A percentile compares a stretch with the other conserved stretches of the same genome.
Conservation (phyloP, 2,113 vertebrate species). For the Chelonoidis abingdonii region DNA sequence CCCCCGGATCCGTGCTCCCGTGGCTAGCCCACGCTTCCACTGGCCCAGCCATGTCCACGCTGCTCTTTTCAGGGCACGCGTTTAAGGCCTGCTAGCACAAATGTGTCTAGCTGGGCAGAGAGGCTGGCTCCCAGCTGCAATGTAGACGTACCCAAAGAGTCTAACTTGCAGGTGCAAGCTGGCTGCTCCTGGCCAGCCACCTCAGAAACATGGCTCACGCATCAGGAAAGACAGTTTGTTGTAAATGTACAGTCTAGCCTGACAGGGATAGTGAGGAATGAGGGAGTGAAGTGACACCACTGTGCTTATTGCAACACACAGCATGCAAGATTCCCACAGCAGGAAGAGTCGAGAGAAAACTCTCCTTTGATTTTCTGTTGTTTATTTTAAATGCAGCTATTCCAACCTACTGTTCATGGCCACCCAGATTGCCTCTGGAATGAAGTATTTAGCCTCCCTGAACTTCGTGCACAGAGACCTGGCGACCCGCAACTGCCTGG, state of each 20-base stretch:
- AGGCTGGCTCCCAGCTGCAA: too few species aligned
- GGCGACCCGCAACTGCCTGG: slow-evolving; percentile 88
- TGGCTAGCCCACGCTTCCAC: background rate
- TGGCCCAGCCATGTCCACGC: accelerated
- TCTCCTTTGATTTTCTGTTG: background rate
- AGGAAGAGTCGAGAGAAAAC: background rate
- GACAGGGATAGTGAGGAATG: background rate
- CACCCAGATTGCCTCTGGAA: slow-evolving; percentile 87
- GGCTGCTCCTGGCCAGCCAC: slow-evolving; percentile 5
- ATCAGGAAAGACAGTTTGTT: background rate
- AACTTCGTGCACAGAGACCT: slow-evolving; percentile 89
- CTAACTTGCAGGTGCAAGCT: background rate
- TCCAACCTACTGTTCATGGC: slow-evolving; percentile 87
- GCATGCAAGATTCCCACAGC: background rate
- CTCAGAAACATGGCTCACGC: background rate
- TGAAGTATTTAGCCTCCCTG: slow-evolving; percentile 87
- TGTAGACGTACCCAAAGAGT: too few species aligned
- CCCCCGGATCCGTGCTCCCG: accelerated
- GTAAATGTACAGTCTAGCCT: background rate
- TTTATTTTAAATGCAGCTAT: slow-evolving; percentile 60
- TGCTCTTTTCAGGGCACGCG: too few species aligned
- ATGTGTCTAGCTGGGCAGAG: too few species aligned
- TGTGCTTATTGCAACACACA: too few species aligned
- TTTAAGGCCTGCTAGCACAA: too few species aligned
- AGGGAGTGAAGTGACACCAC: background rate